Conservation (phyloP, 2,888 invertebrate species). For the Trichopria drosophilae region DNA sequence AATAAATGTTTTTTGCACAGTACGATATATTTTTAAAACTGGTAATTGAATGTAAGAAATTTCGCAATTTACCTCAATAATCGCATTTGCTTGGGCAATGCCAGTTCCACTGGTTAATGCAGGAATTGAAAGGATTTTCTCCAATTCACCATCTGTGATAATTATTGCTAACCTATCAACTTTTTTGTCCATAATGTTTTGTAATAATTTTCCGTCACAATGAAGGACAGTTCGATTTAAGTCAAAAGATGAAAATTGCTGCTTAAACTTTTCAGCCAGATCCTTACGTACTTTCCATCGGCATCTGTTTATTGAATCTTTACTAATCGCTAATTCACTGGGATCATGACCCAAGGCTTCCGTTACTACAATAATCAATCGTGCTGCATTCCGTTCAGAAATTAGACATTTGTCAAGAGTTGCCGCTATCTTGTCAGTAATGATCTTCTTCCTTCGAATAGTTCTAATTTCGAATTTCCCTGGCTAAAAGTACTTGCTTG, state of each 20-base stretch:
- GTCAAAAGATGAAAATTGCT: constrained; percentile 13
- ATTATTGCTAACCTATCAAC: constrained; percentile 27
- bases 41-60: too few relatives aligned
- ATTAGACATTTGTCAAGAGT: constrained; percentile 31
- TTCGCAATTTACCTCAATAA: constrained; percentile 29
- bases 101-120: constrained; percentile 26
- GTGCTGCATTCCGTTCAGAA: constrained; percentile 27
- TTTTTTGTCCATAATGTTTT: neutral
- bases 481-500: too few relatives aligned
- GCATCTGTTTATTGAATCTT: constrained; percentile 25
- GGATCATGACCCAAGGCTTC: constrained; percentile 28
- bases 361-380: constrained; percentile 26
- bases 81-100: constrained; percentile 20
- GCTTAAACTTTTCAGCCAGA: constrained; percentile 21
- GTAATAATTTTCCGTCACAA: constrained; percentile 27
- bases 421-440: constrained; percentile 30
- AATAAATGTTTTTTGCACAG: too few relatives aligned
- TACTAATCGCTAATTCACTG: constrained; percentile 24
- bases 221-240: constrained; percentile 18
- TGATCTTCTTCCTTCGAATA: too few relatives aligned
- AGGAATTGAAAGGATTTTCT: constrained; percentile 27
- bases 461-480: too few relatives aligned
- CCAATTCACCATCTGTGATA: constrained; percentile 11
- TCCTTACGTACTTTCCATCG: constrained; percentile 22
- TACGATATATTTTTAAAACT: too few relatives aligned